A percentile compares a stretch with the other conserved stretches of the same genome.
Evolutionary conservation across 2,113 vertebrate genomes (phyloP).

Genomic region (Microtus ochrogaster): DNA sequence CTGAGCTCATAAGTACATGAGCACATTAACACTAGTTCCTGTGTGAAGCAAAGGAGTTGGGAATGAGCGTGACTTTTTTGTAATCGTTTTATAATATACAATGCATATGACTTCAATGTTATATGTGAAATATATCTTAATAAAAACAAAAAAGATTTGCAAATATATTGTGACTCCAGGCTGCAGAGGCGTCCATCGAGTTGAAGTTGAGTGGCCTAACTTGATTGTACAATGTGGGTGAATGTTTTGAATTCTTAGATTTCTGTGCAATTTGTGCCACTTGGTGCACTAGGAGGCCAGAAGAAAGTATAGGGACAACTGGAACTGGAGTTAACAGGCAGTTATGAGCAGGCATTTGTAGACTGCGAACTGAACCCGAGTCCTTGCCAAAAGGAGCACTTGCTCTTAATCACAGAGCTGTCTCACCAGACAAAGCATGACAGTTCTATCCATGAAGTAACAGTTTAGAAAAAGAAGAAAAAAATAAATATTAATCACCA

Average conservation of each 20-base stretch:
- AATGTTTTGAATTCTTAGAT: background rate
- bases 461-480: slow-evolving; percentile 27
- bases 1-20: background rate
- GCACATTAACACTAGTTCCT: background rate
- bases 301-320: background rate
- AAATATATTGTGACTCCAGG: background rate
- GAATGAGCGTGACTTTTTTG: background rate
- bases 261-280: background rate
- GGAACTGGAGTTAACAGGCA: no score
- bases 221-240: background rate
- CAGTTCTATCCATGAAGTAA: background rate
- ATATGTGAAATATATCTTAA: background rate
- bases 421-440: background rate
- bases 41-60: background rate
- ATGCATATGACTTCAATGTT: background rate
- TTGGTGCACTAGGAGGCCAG: background rate
- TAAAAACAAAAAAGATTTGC: background rate
- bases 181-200: rapidly evolving
- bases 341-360: no score
- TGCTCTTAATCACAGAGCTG: background rate
- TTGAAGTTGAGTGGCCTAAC: background rate
- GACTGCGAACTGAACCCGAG: rapidly evolving
- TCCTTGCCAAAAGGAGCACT: background rate
- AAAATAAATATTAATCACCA: background rate
- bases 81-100: background rate